These are phyloP conservation scores for Macquaria australasica DNA, from an alignment of 2,113 vertebrate species.

Conservation along the genomic window DNA sequence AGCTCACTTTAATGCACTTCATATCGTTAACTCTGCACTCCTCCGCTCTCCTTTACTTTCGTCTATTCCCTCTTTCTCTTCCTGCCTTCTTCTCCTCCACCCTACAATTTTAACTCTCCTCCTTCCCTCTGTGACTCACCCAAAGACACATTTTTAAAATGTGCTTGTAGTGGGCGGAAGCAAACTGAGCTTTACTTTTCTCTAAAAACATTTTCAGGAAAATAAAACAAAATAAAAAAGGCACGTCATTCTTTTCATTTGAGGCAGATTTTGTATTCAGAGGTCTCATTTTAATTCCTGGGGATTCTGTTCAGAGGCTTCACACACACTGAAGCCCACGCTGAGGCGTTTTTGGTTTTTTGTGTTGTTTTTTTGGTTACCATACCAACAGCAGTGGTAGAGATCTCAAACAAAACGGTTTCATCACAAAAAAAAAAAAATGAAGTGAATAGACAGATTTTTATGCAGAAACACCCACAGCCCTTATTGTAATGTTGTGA, in stretches of 20 bases:
- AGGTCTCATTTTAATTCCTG: slow-evolving; percentile 13
- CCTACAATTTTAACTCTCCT: background rate
- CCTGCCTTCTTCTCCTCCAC: background rate
- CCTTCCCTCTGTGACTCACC: slow-evolving; percentile 6
- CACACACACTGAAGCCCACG: background rate
- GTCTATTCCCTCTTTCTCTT: background rate
- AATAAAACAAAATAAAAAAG: background rate
- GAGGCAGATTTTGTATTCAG: slow-evolving; percentile 3
- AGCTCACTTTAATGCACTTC: slow-evolving; percentile 22
- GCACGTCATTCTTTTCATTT: background rate
- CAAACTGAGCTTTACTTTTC: background rate
- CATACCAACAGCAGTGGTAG: slow-evolving; percentile 6
- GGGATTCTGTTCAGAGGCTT: slow-evolving; percentile 5
- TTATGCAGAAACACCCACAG: background rate
- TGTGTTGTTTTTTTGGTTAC: background rate
- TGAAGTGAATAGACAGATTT: background rate
- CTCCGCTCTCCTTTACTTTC: background rate
- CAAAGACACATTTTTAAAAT: slow-evolving; percentile 3
- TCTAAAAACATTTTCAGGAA: background rate
- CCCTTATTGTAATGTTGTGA: background rate
- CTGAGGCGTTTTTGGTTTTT: background rate
- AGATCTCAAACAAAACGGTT: background rate
- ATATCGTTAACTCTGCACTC: slow-evolving; percentile 31
- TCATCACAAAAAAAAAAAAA: background rate
- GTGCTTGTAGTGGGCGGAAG: background rate